Base-by-base conservation (phyloP, 2,113 vertebrate genomes). In the Pluvianellus socialis region DNA sequence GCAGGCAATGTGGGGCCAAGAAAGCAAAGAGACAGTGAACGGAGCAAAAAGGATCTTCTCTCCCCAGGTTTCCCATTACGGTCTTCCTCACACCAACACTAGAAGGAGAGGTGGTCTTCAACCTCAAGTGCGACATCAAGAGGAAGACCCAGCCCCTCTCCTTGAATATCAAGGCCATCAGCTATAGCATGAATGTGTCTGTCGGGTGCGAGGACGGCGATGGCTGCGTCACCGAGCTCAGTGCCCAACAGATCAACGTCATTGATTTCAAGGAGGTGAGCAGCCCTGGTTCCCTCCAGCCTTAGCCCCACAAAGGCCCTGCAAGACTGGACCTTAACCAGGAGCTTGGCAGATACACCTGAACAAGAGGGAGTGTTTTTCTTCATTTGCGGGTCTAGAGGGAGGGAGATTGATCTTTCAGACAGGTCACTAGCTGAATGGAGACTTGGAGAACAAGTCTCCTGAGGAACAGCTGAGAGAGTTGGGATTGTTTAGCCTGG, bases 211-310 rank as follows among this genome's bases (percentile, higher is more conserved):
- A 98, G 94, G 97, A 98, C 55, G 92, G 95, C 2, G 90, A 96
- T 0, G 98, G 98, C 28, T 40, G 27, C 1, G 14, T 98, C 53
- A 97, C 73, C 20, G 93, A 98, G 74, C 76, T 99, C 88, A 89
- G 49, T 7, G 71, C 97, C 4, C 89, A 89, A 68, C 81, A 97
- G 40, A 56, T 79, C 59, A 98, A 98, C 16, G 35, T 86, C 66
- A 88, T 99, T 79, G 97, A 98, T 93, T 98, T 99, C 66, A 97
- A 97, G 84, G 97, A 98, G 98, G 99, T 99, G 84, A 92, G 96
- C 33, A 42, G 63, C 16, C 16, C 15, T 14, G 24, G 38, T 33
- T 79, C n/a, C 35, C 47, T 21, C 13, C 62, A 40, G 20, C 24
- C 1, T 21, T 66, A 72, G 47, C 17, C 47, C 40, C 40, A 49